Conservation (phyloP, 2,888 invertebrate species). For the Herminia tarsipennalis region DNA sequence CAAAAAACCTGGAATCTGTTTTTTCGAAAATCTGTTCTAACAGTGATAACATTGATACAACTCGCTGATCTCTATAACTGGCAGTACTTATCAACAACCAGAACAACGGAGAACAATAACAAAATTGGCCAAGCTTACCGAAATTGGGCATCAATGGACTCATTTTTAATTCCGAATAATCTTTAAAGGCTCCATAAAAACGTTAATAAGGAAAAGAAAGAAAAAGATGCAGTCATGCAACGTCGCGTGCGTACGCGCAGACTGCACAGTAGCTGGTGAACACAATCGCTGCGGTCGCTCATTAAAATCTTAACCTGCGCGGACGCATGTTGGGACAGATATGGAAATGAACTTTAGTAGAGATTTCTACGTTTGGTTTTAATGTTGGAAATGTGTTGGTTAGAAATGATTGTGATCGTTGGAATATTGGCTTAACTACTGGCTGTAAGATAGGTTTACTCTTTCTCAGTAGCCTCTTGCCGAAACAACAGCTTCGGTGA, state of each 20-base stretch:
- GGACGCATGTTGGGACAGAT: conserved; percentile 33
- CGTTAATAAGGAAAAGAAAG: conserved; percentile 48
- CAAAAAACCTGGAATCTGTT: too few relatives aligned
- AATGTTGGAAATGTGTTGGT: too few relatives aligned
- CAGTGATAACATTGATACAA: too few relatives aligned
- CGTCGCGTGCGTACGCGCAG: conserved; percentile 68
- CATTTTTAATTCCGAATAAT: conserved; percentile 36
- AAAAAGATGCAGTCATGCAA: conserved; percentile 70
- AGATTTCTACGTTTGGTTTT: not conserved
- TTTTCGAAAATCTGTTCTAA: too few relatives aligned
- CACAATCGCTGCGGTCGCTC: conserved; percentile 42
- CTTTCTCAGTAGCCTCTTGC: too few relatives aligned
- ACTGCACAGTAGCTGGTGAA: conserved; percentile 53
- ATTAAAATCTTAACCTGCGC: conserved; percentile 47
- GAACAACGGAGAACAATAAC: too few relatives aligned
- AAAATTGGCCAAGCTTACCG: conserved; percentile 9
- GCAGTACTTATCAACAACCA: too few relatives aligned
- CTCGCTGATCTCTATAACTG: too few relatives aligned
- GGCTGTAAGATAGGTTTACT: too few relatives aligned
- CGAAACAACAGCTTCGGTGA: too few relatives aligned
- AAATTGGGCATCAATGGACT: conserved; percentile 27
- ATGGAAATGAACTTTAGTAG: conserved; percentile 24
- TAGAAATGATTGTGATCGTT: too few relatives aligned
- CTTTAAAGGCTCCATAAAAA: conserved; percentile 36
- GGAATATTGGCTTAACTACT: too few relatives aligned